Percentiles rank a stretch among this genome's conserved stretches.
These are phyloP conservation scores for Norana najaformis DNA, from an alignment of 2,888 invertebrate genomes.

Conservation along the genomic window DNA sequence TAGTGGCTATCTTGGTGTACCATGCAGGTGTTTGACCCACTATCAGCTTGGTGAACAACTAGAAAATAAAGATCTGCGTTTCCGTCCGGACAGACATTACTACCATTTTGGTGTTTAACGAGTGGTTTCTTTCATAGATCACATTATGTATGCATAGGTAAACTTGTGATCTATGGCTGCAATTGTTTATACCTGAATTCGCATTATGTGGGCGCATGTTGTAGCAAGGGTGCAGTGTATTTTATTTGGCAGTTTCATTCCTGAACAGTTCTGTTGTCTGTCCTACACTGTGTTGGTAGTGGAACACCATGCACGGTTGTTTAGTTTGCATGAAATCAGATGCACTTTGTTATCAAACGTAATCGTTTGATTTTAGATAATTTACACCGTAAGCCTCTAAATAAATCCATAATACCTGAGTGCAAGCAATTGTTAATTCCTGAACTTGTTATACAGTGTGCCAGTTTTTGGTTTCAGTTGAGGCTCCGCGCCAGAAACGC, in stretches of 20 bases:
- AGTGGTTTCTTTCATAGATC: too few relatives aligned
- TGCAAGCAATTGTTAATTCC: not conserved
- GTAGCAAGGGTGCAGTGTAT: too few relatives aligned
- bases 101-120: too few relatives aligned
- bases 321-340: not conserved
- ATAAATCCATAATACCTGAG: not conserved
- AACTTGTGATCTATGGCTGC: too few relatives aligned
- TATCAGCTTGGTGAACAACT: too few relatives aligned
- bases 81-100: too few relatives aligned
- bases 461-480: not conserved
- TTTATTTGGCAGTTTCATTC: not conserved
- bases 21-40: too few relatives aligned
- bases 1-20: too few relatives aligned
- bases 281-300: not conserved
- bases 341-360: not conserved
- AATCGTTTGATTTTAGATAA: not conserved
- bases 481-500: constrained; percentile 23
- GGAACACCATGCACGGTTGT: not conserved
- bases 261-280: not conserved
- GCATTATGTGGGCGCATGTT: too few relatives aligned
- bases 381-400: not conserved
- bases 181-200: too few relatives aligned
- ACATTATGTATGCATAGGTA: too few relatives aligned
- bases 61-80: too few relatives aligned
- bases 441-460: not conserved